phyloP scores from a whole-genome alignment of 2,888 invertebrate species.

The Neoaliturus tenellus region DNA sequence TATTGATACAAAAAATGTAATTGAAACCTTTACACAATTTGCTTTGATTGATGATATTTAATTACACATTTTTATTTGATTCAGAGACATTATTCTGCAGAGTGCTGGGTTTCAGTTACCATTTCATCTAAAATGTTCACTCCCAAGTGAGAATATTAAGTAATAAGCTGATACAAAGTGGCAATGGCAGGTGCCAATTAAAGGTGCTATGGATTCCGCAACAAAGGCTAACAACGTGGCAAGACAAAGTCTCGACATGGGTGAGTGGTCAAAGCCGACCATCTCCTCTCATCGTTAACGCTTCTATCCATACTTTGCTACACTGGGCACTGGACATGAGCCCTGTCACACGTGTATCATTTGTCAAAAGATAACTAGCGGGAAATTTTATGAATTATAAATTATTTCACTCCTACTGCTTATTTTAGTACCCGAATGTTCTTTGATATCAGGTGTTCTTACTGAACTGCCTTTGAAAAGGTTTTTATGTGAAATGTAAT shows the following conservation, averaged over 20 bases:
- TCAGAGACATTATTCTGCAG: no score
- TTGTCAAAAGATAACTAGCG: not conserved
- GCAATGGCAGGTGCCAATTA: conserved; percentile 11
- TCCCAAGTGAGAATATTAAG: not conserved
- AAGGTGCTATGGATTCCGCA: conserved; percentile 26
- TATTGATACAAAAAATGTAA: no score
- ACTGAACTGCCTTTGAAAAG: no score
- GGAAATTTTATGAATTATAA: not conserved
- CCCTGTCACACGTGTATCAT: not conserved
- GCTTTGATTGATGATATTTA: no score
- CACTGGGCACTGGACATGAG: not conserved
- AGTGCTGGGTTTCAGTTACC: no score
- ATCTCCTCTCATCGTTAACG: not conserved
- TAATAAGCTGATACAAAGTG: conserved; percentile 23
- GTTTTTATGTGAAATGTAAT: no score
- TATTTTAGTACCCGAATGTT: no score
- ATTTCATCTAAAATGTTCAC: not conserved
- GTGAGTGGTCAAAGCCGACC: conserved; percentile 1
- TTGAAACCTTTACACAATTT: no score
- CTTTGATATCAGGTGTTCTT: no score
- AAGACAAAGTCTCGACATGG: conserved; percentile 17
- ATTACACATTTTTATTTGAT: no score
- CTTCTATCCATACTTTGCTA: not conserved
- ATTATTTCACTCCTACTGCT: not conserved
- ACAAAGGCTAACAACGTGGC: conserved; percentile 25